These are phyloP conservation scores for Diacarnus erythraeanus DNA, from an alignment of 37 sponge, comb jelly and placozoan genomes.

Conservation along the genomic window DNA sequence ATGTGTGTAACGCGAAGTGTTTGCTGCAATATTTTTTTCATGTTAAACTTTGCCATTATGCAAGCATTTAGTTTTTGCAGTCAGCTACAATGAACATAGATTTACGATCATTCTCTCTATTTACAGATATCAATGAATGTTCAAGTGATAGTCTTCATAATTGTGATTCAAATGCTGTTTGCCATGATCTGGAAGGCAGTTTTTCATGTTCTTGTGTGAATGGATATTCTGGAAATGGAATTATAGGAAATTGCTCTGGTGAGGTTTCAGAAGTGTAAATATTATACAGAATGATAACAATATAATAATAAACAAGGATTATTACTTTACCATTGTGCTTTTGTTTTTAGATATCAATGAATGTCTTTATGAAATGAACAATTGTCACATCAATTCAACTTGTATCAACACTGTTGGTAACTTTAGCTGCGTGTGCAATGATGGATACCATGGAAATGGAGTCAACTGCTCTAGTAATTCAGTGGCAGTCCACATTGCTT, in stretches of 20 bases:
- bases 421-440: slow-evolving; percentile 21
- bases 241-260: neutral
- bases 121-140: neutral
- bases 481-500: too few relatives aligned
- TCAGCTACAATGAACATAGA: too few relatives aligned
- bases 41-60: too few relatives aligned
- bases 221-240: neutral
- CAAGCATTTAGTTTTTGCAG: too few relatives aligned
- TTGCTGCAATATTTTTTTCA: too few relatives aligned
- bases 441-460: slow-evolving; percentile 25
- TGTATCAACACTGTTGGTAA: slow-evolving; percentile 32
- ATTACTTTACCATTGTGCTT: neutral
- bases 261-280: too few relatives aligned
- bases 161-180: neutral
- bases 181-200: neutral
- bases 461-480: slow-evolving; percentile 8
- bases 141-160: neutral
- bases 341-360: slow-evolving; percentile 45
- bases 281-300: too few relatives aligned
- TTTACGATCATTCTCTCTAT: neutral
- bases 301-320: neutral
- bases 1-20: neutral
- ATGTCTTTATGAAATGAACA: neutral
- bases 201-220: neutral
- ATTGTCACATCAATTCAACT: slow-evolving; percentile 22